phyloP scores from a whole-genome alignment of 2,888 invertebrate species.

The Drosophila bunnanda region DNA sequence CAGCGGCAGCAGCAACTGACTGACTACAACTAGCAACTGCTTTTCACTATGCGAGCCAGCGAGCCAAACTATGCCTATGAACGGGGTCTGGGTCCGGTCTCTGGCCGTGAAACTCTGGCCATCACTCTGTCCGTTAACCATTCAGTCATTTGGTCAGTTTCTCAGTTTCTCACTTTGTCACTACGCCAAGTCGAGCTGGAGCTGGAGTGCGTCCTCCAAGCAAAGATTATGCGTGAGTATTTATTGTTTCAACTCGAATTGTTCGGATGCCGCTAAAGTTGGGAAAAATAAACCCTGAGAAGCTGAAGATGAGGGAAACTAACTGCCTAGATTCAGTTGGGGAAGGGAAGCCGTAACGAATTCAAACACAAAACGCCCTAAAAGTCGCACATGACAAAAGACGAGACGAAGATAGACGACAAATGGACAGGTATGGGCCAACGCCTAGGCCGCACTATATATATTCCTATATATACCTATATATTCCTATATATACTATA shows the following conservation, averaged over 20 bases:
- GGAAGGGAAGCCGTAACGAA: constrained; percentile 39
- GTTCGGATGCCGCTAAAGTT: constrained; percentile 41
- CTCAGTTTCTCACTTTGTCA: constrained; percentile 21
- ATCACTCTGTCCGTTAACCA: constrained; percentile 28
- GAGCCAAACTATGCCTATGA: constrained; percentile 73
- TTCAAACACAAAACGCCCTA: constrained; percentile 36
- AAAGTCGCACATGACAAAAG: constrained; percentile 52
- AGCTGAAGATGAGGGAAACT: constrained; percentile 26
- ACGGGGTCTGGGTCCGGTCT: constrained; percentile 30
- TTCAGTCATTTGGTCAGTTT: constrained; percentile 23
- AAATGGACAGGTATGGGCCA: constrained; percentile 50
- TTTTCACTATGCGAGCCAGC: constrained; percentile 61
- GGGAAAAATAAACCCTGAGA: constrained; percentile 10
- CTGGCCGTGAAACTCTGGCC: constrained; percentile 70
- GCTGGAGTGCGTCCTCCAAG: constrained; percentile 53
- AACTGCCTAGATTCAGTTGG: constrained; percentile 6
- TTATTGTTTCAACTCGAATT: constrained; percentile 71
- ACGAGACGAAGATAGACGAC: constrained; percentile 43
- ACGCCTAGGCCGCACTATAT: constrained; percentile 33
- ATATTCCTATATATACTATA: not conserved
- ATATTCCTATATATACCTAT: not conserved
- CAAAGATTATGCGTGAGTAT: constrained; percentile 67
- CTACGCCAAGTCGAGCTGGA: constrained; percentile 29
- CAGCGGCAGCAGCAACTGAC: constrained; percentile 34
- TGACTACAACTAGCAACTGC: constrained; percentile 36